Evolutionary conservation across 2,797 vertebrate species (phyloP).

Genomic region (Myotis findleyi): DNA sequence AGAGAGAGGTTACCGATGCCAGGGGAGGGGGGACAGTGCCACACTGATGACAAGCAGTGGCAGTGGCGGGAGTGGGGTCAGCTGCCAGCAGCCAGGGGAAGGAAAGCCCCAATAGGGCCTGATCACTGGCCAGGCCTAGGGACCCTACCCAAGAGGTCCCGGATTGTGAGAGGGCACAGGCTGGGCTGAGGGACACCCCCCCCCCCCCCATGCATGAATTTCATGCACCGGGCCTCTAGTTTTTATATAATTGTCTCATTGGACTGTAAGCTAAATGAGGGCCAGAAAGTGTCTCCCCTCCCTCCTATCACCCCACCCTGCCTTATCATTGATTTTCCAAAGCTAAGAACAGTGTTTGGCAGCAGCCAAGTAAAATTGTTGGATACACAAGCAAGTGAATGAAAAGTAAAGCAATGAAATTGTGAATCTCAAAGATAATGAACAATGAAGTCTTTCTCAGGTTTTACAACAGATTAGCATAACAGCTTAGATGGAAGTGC

Average conservation of each 20-base stretch:
- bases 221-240: no score
- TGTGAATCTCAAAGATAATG: neutral
- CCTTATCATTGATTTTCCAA: neutral
- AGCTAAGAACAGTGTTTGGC: neutral
- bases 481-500: neutral
- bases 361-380: neutral
- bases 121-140: no score
- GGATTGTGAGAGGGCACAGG: no score
- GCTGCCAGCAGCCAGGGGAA: no score
- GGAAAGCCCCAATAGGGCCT: no score
- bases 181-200: no score
- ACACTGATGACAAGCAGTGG: no score
- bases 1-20: no score
- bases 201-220: no score
- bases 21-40: no score
- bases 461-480: neutral
- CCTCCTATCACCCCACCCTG: accelerated
- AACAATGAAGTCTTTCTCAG: neutral
- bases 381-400: neutral
- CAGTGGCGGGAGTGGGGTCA: no score
- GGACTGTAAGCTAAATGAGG: neutral
- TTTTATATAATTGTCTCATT: neutral
- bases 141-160: no score
- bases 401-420: neutral
- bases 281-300: neutral